Base-by-base conservation (phyloP, 2,888 invertebrate genomes). In the Lithophane ornitopus region DNA sequence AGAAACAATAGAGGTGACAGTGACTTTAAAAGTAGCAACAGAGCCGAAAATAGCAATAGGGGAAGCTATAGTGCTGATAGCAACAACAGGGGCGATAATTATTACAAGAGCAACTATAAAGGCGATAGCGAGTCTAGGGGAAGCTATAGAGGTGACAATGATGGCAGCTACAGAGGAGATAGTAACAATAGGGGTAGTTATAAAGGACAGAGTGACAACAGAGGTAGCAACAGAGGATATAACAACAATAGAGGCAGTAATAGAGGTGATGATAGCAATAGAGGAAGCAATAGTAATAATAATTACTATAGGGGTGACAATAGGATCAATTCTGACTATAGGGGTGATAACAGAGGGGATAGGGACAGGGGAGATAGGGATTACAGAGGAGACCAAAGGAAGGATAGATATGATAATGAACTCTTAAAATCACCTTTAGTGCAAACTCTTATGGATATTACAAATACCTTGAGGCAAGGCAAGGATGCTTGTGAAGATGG, bases 391-490 rank as follows among this genome's bases (percentile, higher is more conserved):
- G 46, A 71, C 56, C n/a, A 68, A 61, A 70, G 56, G 1, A 46
- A 59, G 4, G 54, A 72, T 12, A 61, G 49, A 62, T 44, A 70
- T 39, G 71, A 83, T 49, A 39, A n/a, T 19, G 74, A 74, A 12
- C 59, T 76, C 4, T 19, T 75, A 22, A 41, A 65, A 54, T 78
- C 78, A 6, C 78, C 85, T 12, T 44, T n/a, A n/a, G n/a, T 85
- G 12, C 77, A 86, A 78, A 77, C 80, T 19, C 71, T 86, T n/a
- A 39, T 86, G 11, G 63, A 68, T 12, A 61, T 85, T 62, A 52
- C 82, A 4, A 76, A 73, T 58, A 58, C 62, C 58, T 71, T 85
- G 67, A 76, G 86, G 46, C 68, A 73, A 70, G 46, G 78, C 12
- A 65, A 71, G n/a, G 22, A 83, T 58, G 69, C 77, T 41, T 86